phyloP scores from a whole-genome alignment of 2,888 invertebrate genomes.

The Onthophagus sagittarius region DNA sequence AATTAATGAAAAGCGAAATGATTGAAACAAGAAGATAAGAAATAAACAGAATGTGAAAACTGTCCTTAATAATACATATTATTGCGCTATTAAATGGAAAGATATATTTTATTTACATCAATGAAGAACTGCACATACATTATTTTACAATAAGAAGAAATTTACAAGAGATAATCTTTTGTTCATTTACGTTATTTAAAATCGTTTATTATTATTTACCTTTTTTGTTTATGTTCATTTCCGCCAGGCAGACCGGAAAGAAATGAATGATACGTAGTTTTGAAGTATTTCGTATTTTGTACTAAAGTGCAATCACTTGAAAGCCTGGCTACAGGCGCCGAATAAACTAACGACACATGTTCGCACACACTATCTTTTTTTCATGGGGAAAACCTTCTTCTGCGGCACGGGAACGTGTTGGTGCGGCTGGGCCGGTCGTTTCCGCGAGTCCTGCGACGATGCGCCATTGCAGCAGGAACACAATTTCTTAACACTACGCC shows the following conservation, averaged over 20 bases:
- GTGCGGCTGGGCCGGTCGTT: constrained; percentile 42
- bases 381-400: constrained; percentile 45
- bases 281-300: constrained; percentile 42
- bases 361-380: constrained; percentile 46
- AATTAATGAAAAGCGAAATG: neutral
- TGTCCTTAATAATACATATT: neutral
- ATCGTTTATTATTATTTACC: constrained; percentile 5
- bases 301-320: constrained; percentile 46
- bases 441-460: constrained; percentile 34
- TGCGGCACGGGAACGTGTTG: constrained; percentile 42
- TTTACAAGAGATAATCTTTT: constrained; percentile 44
- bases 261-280: constrained; percentile 28
- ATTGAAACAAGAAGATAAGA: neutral
- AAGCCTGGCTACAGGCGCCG: constrained; percentile 37
- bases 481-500: constrained; percentile 43
- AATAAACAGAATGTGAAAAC: neutral
- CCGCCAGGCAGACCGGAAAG: neutral
- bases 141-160: constrained; percentile 40
- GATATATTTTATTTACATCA: constrained; percentile 42
- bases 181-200: constrained; percentile 3
- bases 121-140: constrained; percentile 44
- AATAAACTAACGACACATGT: constrained; percentile 27
- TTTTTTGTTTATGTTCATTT: constrained; percentile 7
- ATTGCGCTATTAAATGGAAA: constrained; percentile 8
- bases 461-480: constrained; percentile 47